A percentile compares a stretch with the other conserved stretches of the same genome.
Conservation (phyloP, 2,888 invertebrate species). For the Corbicula japonica region DNA sequence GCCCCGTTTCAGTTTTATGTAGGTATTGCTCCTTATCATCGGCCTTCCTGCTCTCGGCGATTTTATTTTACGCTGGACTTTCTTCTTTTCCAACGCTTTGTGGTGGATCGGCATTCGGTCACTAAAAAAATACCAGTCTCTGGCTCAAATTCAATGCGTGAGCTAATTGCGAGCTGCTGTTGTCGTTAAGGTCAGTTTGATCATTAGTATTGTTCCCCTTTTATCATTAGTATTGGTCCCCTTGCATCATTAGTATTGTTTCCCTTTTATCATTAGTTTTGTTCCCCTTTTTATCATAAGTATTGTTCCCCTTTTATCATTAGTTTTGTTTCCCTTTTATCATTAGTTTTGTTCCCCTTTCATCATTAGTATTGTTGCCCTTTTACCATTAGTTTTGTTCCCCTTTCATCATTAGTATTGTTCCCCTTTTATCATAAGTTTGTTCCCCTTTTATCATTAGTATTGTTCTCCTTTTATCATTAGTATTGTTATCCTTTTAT, state of each 20-base stretch:
- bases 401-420: no score
- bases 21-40: slow-evolving; percentile 41
- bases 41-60: slow-evolving; percentile 40
- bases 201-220: background rate
- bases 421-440: no score
- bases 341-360: background rate
- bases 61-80: slow-evolving; percentile 50
- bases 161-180: background rate
- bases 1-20: slow-evolving; percentile 40
- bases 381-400: no score
- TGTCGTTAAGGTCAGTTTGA: background rate
- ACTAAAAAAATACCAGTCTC: slow-evolving; percentile 28
- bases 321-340: background rate
- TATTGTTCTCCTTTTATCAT: no score
- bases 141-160: background rate
- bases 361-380: background rate
- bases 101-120: slow-evolving; percentile 74
- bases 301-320: background rate
- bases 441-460: no score
- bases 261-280: background rate
- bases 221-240: background rate
- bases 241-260: background rate
- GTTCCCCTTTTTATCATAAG: no score
- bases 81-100: slow-evolving; percentile 49
- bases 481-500: no score